These are phyloP conservation scores for Albula glossodonta DNA, from an alignment of 2,113 vertebrate genomes.

Conservation along the genomic window DNA sequence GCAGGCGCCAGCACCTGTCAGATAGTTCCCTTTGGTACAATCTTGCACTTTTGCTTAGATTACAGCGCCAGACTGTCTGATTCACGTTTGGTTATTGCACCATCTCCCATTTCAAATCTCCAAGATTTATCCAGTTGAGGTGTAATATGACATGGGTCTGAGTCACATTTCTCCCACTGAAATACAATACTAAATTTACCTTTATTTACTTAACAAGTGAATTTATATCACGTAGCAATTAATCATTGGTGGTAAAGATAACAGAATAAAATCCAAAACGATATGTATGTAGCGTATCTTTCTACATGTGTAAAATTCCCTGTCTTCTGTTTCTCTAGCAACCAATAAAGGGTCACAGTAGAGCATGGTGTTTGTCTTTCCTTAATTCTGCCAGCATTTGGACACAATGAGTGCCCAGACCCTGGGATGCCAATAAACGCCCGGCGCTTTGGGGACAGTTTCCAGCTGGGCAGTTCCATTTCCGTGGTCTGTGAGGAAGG, in stretches of 20 bases:
- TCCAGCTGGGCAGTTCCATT: constrained; percentile 94
- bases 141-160: too few species aligned
- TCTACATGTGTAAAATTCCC: constrained; percentile 6
- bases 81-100: background rate
- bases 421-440: constrained; percentile 96
- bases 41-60: background rate
- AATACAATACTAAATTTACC: background rate
- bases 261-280: background rate
- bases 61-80: background rate
- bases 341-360: background rate
- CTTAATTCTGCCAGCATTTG: constrained; percentile 79
- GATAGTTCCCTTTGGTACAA: background rate
- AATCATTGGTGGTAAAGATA: background rate
- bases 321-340: background rate
- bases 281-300: background rate
- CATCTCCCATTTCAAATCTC: background rate
- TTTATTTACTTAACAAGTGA: background rate
- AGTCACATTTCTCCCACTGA: background rate
- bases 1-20: background rate
- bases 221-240: background rate
- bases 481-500: constrained; percentile 98
- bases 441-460: constrained; percentile 93
- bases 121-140: too few species aligned
- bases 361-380: background rate
- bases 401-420: constrained; percentile 96